Conservation (phyloP, 2,888 invertebrate genomes). For the Lamellibrachia columna region DNA sequence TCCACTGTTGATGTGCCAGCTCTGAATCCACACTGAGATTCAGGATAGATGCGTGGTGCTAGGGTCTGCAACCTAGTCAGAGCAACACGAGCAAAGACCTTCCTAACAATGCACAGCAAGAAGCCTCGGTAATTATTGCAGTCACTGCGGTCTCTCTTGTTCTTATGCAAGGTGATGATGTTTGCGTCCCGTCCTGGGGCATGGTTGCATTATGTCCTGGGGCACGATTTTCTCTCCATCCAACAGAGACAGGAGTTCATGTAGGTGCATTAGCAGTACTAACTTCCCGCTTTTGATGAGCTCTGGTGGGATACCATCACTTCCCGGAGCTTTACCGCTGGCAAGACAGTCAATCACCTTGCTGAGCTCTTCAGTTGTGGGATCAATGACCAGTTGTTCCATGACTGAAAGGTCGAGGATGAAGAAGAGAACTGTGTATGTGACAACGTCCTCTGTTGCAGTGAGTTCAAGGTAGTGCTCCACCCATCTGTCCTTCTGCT, state of each 20-base stretch:
- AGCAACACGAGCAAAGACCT: neutral
- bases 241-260: neutral
- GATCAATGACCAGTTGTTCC: slow-evolving; percentile 30
- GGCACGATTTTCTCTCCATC: neutral
- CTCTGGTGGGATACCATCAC: slow-evolving; percentile 31
- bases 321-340: slow-evolving; percentile 30
- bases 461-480: neutral
- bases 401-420: slow-evolving; percentile 26
- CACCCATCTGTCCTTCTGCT: too few relatives aligned
- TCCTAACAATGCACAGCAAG: neutral
- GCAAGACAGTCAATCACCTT: slow-evolving; percentile 28
- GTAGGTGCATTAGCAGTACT: neutral
- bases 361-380: slow-evolving; percentile 28
- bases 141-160: neutral
- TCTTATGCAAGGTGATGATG: slow-evolving; percentile 32
- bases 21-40: slow-evolving; percentile 41
- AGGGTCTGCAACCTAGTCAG: slow-evolving; percentile 27
- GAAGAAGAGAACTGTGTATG: slow-evolving; percentile 19
- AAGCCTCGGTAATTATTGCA: neutral
- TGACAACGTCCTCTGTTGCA: neutral
- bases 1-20: slow-evolving; percentile 28
- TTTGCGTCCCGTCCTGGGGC: slow-evolving; percentile 32
- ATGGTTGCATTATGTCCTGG: too few relatives aligned
- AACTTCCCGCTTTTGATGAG: slow-evolving; percentile 30
- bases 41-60: slow-evolving; percentile 37